Conservation (phyloP, 2,113 vertebrate species). For the Menidia beryllina region DNA sequence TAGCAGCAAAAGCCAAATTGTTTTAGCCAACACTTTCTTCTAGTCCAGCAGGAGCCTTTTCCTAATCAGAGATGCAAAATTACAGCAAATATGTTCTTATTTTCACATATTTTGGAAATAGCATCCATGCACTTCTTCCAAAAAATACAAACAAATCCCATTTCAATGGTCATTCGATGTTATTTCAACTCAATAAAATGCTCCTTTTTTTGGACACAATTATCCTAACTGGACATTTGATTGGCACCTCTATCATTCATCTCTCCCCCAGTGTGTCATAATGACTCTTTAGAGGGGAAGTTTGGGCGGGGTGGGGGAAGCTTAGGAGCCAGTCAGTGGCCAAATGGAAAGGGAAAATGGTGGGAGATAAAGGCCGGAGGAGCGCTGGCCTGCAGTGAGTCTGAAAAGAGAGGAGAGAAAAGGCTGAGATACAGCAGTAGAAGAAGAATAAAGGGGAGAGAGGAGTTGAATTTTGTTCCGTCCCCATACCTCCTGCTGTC, state of each 20-base stretch:
- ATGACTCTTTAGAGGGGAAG: constrained; percentile 22
- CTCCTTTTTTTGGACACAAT: constrained; percentile 42
- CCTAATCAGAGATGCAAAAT: constrained; percentile 16
- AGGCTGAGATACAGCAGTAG: background rate
- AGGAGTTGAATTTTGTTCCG: constrained; percentile 53
- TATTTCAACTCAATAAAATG: constrained; percentile 28
- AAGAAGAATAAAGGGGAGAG: constrained; percentile 29
- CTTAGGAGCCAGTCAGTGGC: constrained; percentile 8
- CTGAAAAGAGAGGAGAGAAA: background rate
- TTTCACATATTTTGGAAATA: constrained; percentile 3
- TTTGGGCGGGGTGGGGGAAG: background rate
- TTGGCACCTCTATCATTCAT: constrained; percentile 20
- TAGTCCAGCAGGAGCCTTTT: background rate
- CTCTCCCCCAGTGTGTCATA: constrained; percentile 35
- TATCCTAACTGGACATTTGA: constrained; percentile 42
- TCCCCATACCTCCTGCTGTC: constrained; percentile 52
- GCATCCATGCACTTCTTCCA: constrained; percentile 9
- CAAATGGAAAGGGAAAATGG: constrained; percentile 20
- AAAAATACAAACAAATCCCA: constrained; percentile 19
- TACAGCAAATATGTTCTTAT: constrained; percentile 33
- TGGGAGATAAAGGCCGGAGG: constrained; percentile 12
- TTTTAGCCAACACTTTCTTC: no score
- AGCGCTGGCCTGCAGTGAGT: constrained; percentile 37
- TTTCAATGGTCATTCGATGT: constrained; percentile 16
- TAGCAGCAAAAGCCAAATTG: no score